Conservation (phyloP, 2,888 invertebrate species). For the Itoplectis maculator region DNA sequence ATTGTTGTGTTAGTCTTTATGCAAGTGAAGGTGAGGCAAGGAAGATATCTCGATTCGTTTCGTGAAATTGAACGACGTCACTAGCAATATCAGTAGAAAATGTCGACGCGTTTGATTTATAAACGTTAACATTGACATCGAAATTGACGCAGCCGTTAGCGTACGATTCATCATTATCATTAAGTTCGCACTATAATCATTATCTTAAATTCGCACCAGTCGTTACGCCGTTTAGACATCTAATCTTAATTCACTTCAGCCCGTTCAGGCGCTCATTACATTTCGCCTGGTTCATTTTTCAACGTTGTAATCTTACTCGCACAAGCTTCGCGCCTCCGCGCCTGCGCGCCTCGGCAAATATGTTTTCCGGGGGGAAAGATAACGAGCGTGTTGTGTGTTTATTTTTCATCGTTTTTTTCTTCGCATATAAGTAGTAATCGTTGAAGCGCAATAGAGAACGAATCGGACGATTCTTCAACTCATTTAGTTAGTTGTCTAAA, state of each 20-base stretch:
- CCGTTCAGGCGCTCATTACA: conserved; percentile 21
- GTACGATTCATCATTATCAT: conserved; percentile 68
- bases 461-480: conserved; percentile 14
- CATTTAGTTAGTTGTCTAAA: conserved; percentile 21
- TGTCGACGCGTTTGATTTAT: conserved; percentile 76
- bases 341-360: too few species aligned
- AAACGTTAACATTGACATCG: conserved; percentile 79
- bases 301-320: conserved; percentile 34
- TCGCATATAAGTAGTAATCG: conserved; percentile 6
- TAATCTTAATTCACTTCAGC: conserved; percentile 30
- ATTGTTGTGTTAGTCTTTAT: neutral
- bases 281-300: conserved; percentile 4
- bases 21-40: conserved; percentile 48
- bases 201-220: conserved; percentile 38
- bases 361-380: conserved; percentile 48
- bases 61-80: conserved; percentile 31
- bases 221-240: conserved; percentile 46
- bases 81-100: conserved; percentile 78
- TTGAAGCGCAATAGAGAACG: conserved; percentile 40
- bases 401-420: neutral
- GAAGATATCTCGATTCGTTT: conserved; percentile 55
- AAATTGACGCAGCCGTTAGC: conserved; percentile 77
- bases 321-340: conserved; percentile 31
- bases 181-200: conserved; percentile 37
- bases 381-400: neutral